Evolutionary conservation across 2,888 invertebrate species (phyloP), one percentile per base, ranked within the genome.

Genomic region (Volucella inanis): DNA sequence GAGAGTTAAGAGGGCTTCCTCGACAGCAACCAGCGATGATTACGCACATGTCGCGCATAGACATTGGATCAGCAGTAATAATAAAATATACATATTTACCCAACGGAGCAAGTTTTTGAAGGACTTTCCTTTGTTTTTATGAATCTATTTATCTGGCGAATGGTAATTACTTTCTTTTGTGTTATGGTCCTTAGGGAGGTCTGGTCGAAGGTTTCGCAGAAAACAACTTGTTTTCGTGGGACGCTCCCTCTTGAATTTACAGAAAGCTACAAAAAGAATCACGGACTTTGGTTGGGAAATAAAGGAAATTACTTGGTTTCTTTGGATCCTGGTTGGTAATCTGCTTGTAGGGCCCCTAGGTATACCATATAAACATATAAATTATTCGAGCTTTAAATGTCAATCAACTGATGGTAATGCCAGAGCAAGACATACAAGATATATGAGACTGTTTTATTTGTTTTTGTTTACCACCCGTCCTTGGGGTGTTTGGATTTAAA

Each of bases 11-110:
- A 55, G 41, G 4, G 15, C 50, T 41, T 14, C 12, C 52, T 71
- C 70, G 64, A 64, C 70, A 78, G 64, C 64, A 71, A 64, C 64
- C 62, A 64, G 6, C 15, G 54, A 70, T 77, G 68, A 78, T 78
- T 70, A 62, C 55, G 45, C 39, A 62, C 47, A 47, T 47, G 54
- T 52, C 67, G 43, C 54, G 54, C 18, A 54, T 38, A 68, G 47
- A 70, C 62, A 62, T 70, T 52, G 62, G 49, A 62, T 77, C 62
- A 70, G 61, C 77, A 55, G 52, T 61, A 61, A 47, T 68, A 70
- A 70, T 70, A 62, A 61, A 77, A 70, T 62, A 74, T 54, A 10
- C 49, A 50, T 15, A 15, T 8, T 38, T 50, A 39, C 12, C 15
- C 22, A 43, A 2, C 49, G 41, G 12, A 15, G 49, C 14, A 67